Evolutionary conservation across 92 coral and sea anemone genomes (phyloP), one percentile per base, ranked within the genome.

Genomic region (Parazoanthus swiftii): DNA sequence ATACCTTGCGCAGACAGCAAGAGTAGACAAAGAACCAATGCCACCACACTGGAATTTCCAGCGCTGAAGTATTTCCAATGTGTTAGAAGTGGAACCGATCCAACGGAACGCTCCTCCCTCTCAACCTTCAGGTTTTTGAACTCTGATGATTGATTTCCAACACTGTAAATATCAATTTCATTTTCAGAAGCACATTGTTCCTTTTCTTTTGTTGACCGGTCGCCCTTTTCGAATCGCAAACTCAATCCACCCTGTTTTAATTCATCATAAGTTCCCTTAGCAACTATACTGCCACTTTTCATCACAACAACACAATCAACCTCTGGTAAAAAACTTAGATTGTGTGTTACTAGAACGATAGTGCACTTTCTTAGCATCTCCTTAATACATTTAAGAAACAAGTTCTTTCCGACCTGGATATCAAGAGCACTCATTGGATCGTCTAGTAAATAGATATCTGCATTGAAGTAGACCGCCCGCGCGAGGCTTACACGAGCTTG

Each of bases 401-500:
- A 26, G 5, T 21, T 23, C n/a, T 51, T 79, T 2, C 83, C 83
- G 8, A 79, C 83, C 6, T 79, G 83, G 2, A 79, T 51, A 10
- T 79, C 83, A 15, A 79, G 67, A 3, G 83, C 83, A 51, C 83
- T 79, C 9, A 79, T 10, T 50, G 83, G 83, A 48, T 79, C 83
- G 15, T 79, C 83, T 50, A 79, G 16, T 3, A 79, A 44, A 15
- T 56, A 79, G 39, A 79, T 79, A 11, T 79, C 83, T 6, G 83
- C 83, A 1, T 29, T 79, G 68, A 21, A 50, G 83, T 79, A 79
- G 0, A 79, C 68, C 2, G 83, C 83, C 21, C 83, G 67, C 4
- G 83, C 83, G 1, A 79, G 83, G 20, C 20, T 67, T 26, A 79
- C 83, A 26, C 83, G 83, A 79, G 83, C 83, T 50, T 68, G 83